Evolutionary conservation across 37 sponge, comb jelly and placozoan genomes (phyloP).

Genomic region (Beroe forskalii): DNA sequence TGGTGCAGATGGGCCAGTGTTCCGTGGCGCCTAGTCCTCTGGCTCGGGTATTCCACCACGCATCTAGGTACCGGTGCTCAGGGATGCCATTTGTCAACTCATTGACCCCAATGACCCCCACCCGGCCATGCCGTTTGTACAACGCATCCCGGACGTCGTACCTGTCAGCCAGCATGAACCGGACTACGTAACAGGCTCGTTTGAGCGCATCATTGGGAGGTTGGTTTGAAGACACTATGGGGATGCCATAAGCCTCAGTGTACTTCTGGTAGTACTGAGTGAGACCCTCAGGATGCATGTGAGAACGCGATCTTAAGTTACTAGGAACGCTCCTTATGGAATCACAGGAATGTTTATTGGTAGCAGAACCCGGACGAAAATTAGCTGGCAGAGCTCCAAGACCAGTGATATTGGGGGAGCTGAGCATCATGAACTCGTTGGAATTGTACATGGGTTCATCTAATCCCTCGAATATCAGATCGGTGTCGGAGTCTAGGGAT

Average conservation of each 20-base stretch:
- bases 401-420: too few relatives aligned
- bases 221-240: neutral
- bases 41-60: neutral
- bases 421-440: too few relatives aligned
- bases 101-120: neutral
- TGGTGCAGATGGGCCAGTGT: neutral
- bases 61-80: constrained; percentile 22
- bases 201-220: neutral
- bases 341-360: neutral
- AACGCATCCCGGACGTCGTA: neutral
- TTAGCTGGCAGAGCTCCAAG: too few relatives aligned
- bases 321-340: neutral
- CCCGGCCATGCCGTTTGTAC: neutral
- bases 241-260: constrained; percentile 29
- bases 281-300: constrained; percentile 2
- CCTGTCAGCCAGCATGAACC: neutral
- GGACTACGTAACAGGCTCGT: constrained; percentile 8
- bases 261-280: constrained; percentile 26
- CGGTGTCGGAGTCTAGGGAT: too few relatives aligned
- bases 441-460: too few relatives aligned
- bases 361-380: neutral
- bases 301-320: neutral
- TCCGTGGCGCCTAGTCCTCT: neutral
- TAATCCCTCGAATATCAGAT: too few relatives aligned
- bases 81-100: neutral